Base-by-base conservation (phyloP, 2,113 vertebrate genomes). In the Tachycineta bicolor region DNA sequence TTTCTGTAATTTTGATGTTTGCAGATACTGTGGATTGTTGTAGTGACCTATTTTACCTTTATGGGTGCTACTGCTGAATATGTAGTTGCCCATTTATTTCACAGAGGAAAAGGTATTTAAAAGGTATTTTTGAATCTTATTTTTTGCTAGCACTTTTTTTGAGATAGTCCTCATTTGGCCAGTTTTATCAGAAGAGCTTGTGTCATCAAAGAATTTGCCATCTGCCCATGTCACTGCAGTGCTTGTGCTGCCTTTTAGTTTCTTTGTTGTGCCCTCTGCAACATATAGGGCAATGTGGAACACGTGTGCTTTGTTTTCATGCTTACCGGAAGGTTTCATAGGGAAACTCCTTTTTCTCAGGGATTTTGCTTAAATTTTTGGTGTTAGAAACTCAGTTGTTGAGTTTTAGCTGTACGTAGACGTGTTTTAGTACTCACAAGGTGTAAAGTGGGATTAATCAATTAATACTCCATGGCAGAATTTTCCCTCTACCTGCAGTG, bases 1-100 rank as follows among this genome's bases (percentile, higher is more conserved):
- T 81, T 86, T 84, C 34, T 71, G 4, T 78, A 43, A 22, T 73
- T 82, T 62, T 77, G 56, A 14, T 78, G 21, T 37, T 94, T 82
- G 59, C 26, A 49, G 56, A 39, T 69, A 29, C 2, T 41, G 46
- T 0, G 0, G 10, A 16, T 91, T 22, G 12, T 76, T 88, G 39
- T 64, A 29, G 43, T 46, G 41, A 17, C 25, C 18, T 63, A 0
- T 55, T 94, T 87, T 62, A 44, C 11, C 31, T 92, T 59, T 86
- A 24, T 69, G 49, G 13, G 2, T n/a, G 16, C 56, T 69, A 18
- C 28, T 0, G 0, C 63, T 80, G 41, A 76, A 64, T 33, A 19
- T 19, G 28, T 69, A 43, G 22, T 43, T 83, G 21, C 3, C 49
- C 63, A 11, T 11, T 52, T 87, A 21, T 75, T 85, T 59, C 58